These are phyloP conservation scores for Xanthia togata DNA, from an alignment of 2,888 invertebrate species.

Conservation along the genomic window DNA sequence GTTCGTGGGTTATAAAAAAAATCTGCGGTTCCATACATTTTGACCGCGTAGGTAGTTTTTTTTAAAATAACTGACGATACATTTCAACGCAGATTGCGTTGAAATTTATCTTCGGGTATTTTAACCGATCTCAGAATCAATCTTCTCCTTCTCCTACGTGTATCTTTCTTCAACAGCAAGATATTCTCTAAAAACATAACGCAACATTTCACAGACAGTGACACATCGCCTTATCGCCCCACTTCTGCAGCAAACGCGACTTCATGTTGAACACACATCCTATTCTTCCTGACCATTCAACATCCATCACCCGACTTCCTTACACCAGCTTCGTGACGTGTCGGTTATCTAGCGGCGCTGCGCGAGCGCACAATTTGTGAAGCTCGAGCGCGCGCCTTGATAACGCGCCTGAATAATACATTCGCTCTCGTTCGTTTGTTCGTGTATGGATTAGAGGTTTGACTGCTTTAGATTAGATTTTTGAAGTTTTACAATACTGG, in stretches of 20 bases:
- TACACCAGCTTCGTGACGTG: conserved; percentile 63
- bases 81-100: no score
- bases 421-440: conserved; percentile 78
- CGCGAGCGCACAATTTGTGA: conserved; percentile 83
- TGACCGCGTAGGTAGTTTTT: no score
- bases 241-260: conserved; percentile 12
- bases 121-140: no score
- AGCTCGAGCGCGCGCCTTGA: conserved; percentile 82
- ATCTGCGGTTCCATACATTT: no score
- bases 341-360: conserved; percentile 73
- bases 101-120: no score
- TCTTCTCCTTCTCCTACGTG: background rate
- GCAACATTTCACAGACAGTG: background rate
- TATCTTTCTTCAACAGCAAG: no score
- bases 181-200: background rate
- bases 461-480: conserved; percentile 35
- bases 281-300: conserved; percentile 51
- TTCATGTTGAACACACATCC: conserved; percentile 39
- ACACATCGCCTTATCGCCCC: conserved; percentile 19
- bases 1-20: no score
- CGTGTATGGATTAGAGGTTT: conserved; percentile 52
- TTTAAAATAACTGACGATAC: no score
- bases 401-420: conserved; percentile 83
- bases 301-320: conserved; percentile 62
- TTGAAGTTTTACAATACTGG: background rate